Evolutionary conservation across 1,140 invertebrate species (phyloP), one percentile per base, ranked within the genome.

Genomic region (Pachypeltis micranthus): DNA sequence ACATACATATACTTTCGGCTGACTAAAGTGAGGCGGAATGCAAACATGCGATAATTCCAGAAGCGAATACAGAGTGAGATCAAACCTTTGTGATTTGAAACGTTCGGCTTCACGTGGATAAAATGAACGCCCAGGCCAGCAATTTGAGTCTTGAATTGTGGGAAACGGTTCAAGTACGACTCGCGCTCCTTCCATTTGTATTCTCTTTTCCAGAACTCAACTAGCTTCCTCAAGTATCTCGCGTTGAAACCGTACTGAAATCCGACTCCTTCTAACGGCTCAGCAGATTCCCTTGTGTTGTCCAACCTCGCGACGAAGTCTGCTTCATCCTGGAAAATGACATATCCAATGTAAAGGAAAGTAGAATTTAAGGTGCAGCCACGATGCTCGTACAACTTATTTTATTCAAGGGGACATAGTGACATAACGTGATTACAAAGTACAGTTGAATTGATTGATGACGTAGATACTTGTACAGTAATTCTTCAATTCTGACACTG

Each of bases 221-320:
- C 68, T 24, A 92, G 73, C 62, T 80, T 78, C 39, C 80, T 74
- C 27, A 92, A 72, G 69, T 84, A 81, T 25, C 82, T 75, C 0
- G 82, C 75, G 72, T 90, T 88, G 65, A 91, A 84, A 7, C 90
- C 90, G 72, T 91, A 91, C 61, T 83, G 73, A 66, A 91, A 91
- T 44, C 80, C 79, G 2, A 80, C 74, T 21, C 80, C 83, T 72
- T 88, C 82, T 57, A 91, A 68, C 1, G 87, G 81, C 16, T 62
- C 44, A 1, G 23, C 23, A 1, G 44, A 24, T 7, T 31, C 1
- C 26, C 66, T 63, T 1, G 60, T 63, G 7, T 25, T 65, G 12
- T 59, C 47, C 7, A 69, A 63, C 3, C 68, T 21, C 16, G 54
- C 2, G 21, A 57, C 59, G 4, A 68, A 29, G 25, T 69, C 64